Percentiles rank a stretch among this genome's conserved stretches.
Evolutionary conservation across 1,140 invertebrate genomes (phyloP).

Genomic region (Druon quercuslanigerum): DNA sequence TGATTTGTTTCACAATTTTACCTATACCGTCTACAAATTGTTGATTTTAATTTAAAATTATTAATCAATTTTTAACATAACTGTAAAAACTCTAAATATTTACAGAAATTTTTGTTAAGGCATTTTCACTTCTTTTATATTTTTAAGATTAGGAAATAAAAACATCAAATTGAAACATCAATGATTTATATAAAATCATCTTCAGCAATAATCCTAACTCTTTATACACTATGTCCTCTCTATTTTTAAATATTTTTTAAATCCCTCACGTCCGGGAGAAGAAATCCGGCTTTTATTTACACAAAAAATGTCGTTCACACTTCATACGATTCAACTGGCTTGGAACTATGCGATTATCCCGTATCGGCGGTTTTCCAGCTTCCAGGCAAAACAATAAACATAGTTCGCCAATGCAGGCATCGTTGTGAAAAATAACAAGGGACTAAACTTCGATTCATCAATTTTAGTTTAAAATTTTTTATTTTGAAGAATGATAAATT

Average conservation of each 20-base stretch:
- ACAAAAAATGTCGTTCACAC: not conserved
- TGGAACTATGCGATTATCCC: constrained; percentile 6
- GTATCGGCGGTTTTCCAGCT: not conserved
- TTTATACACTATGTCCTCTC: not conserved
- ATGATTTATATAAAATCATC: too few relatives aligned
- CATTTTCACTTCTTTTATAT: too few relatives aligned
- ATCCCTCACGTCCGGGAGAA: not conserved
- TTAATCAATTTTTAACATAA: too few relatives aligned
- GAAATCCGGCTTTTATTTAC: constrained; percentile 14
- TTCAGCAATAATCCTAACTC: too few relatives aligned
- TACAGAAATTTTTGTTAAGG: too few relatives aligned
- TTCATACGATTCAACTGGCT: not conserved
- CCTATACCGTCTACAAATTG: too few relatives aligned
- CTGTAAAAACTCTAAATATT: too few relatives aligned
- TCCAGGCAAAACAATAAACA: not conserved
- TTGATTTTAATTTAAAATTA: too few relatives aligned
- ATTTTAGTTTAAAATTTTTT: not conserved
- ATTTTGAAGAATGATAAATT: too few relatives aligned
- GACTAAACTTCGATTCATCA: not conserved
- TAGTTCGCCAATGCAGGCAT: not conserved
- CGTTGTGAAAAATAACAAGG: not conserved
- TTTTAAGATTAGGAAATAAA: too few relatives aligned
- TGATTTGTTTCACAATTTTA: too few relatives aligned
- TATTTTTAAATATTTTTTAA: not conserved
- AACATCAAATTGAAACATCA: too few relatives aligned